Base-by-base conservation (phyloP, 2,888 invertebrate genomes). In the Agelastica alni region DNA sequence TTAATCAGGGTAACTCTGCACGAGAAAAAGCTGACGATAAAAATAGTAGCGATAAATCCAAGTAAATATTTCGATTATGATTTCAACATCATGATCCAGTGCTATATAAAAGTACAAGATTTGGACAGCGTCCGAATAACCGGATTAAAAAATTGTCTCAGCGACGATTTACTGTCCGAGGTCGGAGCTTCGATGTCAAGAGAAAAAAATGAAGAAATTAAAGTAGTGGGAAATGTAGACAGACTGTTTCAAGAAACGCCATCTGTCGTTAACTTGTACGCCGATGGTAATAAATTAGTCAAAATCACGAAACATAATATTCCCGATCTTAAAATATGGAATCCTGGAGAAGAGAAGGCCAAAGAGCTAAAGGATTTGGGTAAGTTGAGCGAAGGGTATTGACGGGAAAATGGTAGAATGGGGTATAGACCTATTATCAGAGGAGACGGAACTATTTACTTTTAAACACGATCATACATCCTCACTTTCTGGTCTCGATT, bases 101-200 rank as follows among this genome's bases (percentile, higher is more conserved):
- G 52, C 4, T 31, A 56, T 41, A 43, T 61, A 14, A 58, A 32
- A 48, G 57, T 64, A 6, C n/a, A 41, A 4, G 56, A 62, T 28
- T 18, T 62, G 6, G 47, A 14, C 5, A 56, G 56, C 34, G 44
- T 53, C 26, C 39, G 49, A 16, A 51, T 64, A 12, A 14, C 3
- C 13, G 62, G 62, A 4, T 17, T 64, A 6, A 44, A 59, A 20
- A 12, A 39, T 9, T 39, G 10, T 10, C 18, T 20, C 6, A 18
- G 5, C 10, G 10, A 4, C 12, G 37, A 39, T 20, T 6, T 18
- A 3, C 4, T 20, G 2, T 1, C 12, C 3, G 12, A 5, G 1
- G 37, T 10, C 2, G 10, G 20, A n/a, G 10, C 9, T 17, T 26
- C 2, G 6, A 9, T 36, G n/a, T 12, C 5, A 2, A 36, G 30